Conservation (phyloP, 2,797 vertebrate genomes). For the Notamacropus eugenii region DNA sequence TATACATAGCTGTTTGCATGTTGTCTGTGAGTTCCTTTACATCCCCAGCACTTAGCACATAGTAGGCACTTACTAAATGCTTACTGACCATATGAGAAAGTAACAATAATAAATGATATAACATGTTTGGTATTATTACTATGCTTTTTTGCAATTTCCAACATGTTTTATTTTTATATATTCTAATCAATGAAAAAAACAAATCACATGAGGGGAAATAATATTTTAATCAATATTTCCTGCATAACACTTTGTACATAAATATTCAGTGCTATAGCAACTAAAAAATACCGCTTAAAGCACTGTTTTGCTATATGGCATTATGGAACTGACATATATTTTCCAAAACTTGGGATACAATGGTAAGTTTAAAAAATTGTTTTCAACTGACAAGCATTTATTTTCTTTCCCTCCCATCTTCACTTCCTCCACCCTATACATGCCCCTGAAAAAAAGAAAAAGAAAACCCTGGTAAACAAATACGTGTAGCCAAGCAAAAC, state of each 20-base stretch:
- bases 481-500: not conserved
- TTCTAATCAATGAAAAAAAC: not conserved
- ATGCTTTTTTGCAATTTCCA: not conserved
- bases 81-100: not conserved
- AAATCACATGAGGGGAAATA: not conserved
- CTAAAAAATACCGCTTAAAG: not conserved
- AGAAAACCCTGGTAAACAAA: not conserved
- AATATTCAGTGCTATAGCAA: not conserved
- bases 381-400: not conserved
- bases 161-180: no score
- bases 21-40: no score
- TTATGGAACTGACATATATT: not conserved
- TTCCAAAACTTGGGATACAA: not conserved
- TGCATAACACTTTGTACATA: not conserved
- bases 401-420: not conserved
- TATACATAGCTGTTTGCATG: no score
- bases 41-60: no score
- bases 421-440: not conserved
- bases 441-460: no score
- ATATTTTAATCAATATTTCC: not conserved
- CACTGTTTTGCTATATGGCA: not conserved
- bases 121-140: not conserved
- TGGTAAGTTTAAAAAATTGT: not conserved
- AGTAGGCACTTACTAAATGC: not conserved
- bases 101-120: not conserved